Percentiles rank a stretch among this genome's conserved stretches.
Conservation (phyloP, 1,140 invertebrate species). For the Hyles euphorbiae region DNA sequence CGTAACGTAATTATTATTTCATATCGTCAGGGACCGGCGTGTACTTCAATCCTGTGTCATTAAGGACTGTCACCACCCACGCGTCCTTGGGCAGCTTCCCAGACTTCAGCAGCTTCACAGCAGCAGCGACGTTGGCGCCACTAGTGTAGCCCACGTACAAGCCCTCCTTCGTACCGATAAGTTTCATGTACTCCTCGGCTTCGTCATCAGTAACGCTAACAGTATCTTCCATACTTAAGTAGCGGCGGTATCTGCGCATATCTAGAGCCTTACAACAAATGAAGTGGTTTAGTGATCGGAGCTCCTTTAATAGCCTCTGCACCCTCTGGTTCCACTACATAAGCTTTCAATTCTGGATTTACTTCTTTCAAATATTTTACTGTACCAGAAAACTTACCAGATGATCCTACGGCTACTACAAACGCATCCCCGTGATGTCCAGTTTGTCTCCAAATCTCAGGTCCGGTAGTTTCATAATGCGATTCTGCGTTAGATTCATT, state of each 20-base stretch:
- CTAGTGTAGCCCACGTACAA: slow-evolving; percentile 63
- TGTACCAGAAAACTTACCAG: slow-evolving; percentile 56
- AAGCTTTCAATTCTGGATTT: slow-evolving; percentile 45
- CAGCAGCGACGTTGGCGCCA: slow-evolving; percentile 59
- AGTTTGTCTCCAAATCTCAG: slow-evolving; percentile 64
- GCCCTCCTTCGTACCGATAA: slow-evolving; percentile 61
- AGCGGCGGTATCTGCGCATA: slow-evolving; percentile 58
- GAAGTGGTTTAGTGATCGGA: slow-evolving; percentile 55
- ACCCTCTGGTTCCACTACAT: slow-evolving; percentile 56
- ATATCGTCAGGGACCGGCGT: slow-evolving; percentile 43
- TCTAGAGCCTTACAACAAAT: slow-evolving; percentile 62
- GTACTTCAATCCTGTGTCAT: slow-evolving; percentile 59
- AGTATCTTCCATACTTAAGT: slow-evolving; percentile 55
- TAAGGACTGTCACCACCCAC: slow-evolving; percentile 59
- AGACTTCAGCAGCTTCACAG: slow-evolving; percentile 53
- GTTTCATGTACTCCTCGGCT: slow-evolving; percentile 49
- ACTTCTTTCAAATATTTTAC: slow-evolving; percentile 58
- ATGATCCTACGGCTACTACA: slow-evolving; percentile 56
- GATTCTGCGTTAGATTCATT: slow-evolving; percentile 46
- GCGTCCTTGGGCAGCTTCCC: slow-evolving; percentile 47
- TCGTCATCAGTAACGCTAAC: slow-evolving; percentile 57
- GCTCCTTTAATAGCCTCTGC: slow-evolving; percentile 55
- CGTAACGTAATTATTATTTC: too few relatives aligned
- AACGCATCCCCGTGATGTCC: slow-evolving; percentile 60
- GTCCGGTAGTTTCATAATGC: slow-evolving; percentile 56